phyloP scores from a whole-genome alignment of 2,888 invertebrate species.

The Trisateles emortualis region DNA sequence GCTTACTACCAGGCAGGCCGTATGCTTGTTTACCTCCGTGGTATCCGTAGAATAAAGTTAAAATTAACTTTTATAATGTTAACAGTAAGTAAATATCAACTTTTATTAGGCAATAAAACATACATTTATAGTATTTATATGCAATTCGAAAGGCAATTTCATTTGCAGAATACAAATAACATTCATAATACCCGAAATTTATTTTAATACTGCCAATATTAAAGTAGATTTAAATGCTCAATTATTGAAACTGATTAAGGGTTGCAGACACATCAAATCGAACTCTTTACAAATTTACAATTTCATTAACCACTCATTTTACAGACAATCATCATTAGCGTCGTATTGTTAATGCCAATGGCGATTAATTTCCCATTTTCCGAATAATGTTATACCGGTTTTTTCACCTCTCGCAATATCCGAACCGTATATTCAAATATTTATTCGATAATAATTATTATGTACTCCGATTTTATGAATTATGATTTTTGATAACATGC shows the following conservation, averaged over 20 bases:
- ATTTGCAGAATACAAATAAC: not conserved
- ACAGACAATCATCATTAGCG: slow-evolving; percentile 74
- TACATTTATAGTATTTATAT: not conserved
- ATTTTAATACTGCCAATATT: slow-evolving; percentile 26
- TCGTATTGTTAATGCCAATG: slow-evolving; percentile 73
- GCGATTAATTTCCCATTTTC: slow-evolving; percentile 78
- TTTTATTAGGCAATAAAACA: not conserved
- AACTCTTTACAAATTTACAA: slow-evolving; percentile 70
- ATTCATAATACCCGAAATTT: slow-evolving; percentile 7
- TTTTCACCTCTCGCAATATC: slow-evolving; percentile 27
- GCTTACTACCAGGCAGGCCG: too few species aligned
- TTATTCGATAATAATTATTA: slow-evolving; percentile 5
- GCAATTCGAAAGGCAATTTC: not conserved
- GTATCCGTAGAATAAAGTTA: too few species aligned
- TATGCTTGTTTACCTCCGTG: too few species aligned
- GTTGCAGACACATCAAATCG: slow-evolving; percentile 51
- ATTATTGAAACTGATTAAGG: slow-evolving; percentile 44
- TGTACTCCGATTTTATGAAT: slow-evolving; percentile 6
- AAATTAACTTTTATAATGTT: too few species aligned
- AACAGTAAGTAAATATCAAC: too few species aligned
- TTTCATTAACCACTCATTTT: slow-evolving; percentile 71
- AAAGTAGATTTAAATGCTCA: slow-evolving; percentile 43
- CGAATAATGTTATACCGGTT: slow-evolving; percentile 55
- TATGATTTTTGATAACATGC: not conserved
- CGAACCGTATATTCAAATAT: slow-evolving; percentile 17